A percentile compares a stretch with the other conserved stretches of the same genome.
Evolutionary conservation across 2,797 vertebrate species (phyloP).

Genomic region (Prionace glauca): DNA sequence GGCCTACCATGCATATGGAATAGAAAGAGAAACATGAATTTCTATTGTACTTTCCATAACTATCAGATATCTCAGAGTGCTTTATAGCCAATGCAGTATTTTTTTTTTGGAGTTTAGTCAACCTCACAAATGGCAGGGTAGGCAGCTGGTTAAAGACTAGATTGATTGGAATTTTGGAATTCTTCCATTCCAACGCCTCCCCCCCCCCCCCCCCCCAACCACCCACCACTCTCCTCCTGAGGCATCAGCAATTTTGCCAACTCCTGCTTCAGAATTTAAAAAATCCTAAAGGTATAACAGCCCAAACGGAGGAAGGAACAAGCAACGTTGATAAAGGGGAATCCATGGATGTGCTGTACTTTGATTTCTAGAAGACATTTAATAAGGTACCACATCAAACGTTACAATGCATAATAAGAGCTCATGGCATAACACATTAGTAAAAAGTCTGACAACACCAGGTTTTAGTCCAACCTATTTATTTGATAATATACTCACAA

Average conservation of each 20-base stretch:
- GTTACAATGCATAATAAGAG: too few relatives aligned
- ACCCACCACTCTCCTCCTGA: neutral
- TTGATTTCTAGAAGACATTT: too few relatives aligned
- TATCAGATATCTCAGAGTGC: neutral
- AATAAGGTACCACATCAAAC: too few relatives aligned
- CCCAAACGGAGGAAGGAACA: neutral
- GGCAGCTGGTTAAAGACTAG: neutral
- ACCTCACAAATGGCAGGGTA: neutral
- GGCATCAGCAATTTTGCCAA: neutral
- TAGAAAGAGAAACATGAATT: neutral
- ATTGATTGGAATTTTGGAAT: neutral
- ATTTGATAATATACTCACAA: too few relatives aligned
- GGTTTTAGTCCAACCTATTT: too few relatives aligned
- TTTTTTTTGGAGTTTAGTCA: neutral
- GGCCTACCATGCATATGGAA: neutral
- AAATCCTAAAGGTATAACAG: neutral
- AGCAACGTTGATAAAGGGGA: too few relatives aligned
- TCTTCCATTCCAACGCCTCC: neutral
- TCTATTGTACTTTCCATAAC: neutral
- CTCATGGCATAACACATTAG: too few relatives aligned
- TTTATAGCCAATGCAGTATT: neutral
- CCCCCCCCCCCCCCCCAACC: too few relatives aligned
- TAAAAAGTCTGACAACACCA: too few relatives aligned
- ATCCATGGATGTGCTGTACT: too few relatives aligned
- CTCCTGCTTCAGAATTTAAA: neutral